Base-by-base conservation (phyloP, 2,888 invertebrate species). In the Cremastinae sp. region DNA sequence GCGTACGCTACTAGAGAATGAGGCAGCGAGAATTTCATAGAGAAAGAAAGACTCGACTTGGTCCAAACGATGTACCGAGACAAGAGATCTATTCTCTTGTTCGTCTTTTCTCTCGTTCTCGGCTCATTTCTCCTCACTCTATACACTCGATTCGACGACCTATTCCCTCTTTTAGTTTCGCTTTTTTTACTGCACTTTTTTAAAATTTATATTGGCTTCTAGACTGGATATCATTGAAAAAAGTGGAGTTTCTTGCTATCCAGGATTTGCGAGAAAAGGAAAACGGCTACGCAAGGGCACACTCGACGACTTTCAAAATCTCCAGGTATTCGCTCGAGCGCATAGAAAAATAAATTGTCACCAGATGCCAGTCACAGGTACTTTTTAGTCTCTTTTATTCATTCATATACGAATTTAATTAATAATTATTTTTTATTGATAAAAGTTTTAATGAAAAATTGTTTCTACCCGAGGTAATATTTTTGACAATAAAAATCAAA, bases 191-290 rank as follows among this genome's bases (percentile, higher is more conserved):
- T 28, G 28, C 28, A 28, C 5, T 28, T 28, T 28, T 28, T 5
- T 5, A 2, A 2, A 2, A 2, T 28, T 28, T 28, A 18, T 61
- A 53, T 41, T 43, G 35, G 28, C 53, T 64, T 39, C 12, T 14
- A 16, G 45, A 45, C 70, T 43, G 51, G 70, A 75, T 51, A 59
- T 75, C 59, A 75, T 75, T 70, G 59, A 41, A 65, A 74, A 70
- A 70, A 53, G 59, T 69, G 65, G 64, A 75, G 69, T 65, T 70
- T 69, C 64, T 74, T 64, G 74, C 64, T 55, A 41, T 65, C 14
- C n/a, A 20, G 37, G 51, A 59, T 43, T 12, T 22, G 41, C 49
- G 12, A 41, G 2, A 68, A 37, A 14, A 61, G 45, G 45, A 20
- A 39, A 47, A 3, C n/a, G 2, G 41, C 9, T 37, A 37, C 9